Base-by-base conservation (phyloP, 2,797 vertebrate species). In the Bradypodion pumilum region DNA sequence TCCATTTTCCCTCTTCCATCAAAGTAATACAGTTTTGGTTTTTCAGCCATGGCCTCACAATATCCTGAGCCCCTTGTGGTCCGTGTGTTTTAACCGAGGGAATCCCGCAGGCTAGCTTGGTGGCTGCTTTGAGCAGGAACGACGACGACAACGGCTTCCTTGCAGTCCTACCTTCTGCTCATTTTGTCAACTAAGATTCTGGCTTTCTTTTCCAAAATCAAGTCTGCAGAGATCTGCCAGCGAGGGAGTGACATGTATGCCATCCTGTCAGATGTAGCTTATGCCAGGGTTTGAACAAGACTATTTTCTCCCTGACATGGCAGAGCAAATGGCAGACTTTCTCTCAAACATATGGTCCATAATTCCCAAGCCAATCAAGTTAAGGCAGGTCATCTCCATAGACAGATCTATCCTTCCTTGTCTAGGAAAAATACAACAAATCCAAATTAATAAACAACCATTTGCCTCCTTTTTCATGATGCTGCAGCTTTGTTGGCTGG, bases 1-100 rank as follows among this genome's bases (percentile, higher is more conserved):
- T 98, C 97, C 97, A 98, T 97, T 86, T 86, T 96, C 60, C 97
- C 98, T 91, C 97, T 95, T 15, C 97, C 97, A 60, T 98, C 92
- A 1, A 97, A 96, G 70, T 97, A 98, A 88, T 96, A 73, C 73
- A 98, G 89, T 40, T 95, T 94, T 63, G 96, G 95, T 82, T 94
- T 97, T 62, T 12, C 91, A 0, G 96, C 80, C 98, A 97, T 98
- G 69, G 56, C 29, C 84, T 77, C 86, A 73, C 70, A 89, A 80
- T 80, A 78, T 88, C 83, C 49, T 9, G 13, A 25, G 42, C 83
- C n/a, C n/a, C n/a, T n/a, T n/a, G n/a, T n/a, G n/a, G n/a, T n/a
- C n/a, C n/a, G n/a, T n/a, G n/a, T n/a, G n/a, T n/a, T n/a, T n/a
- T n/a, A n/a, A n/a, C n/a, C n/a, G n/a, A n/a, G n/a, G n/a, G n/a